These are phyloP conservation scores for Orestias chungarensis DNA, from an alignment of 2,797 vertebrate species.

Conservation along the genomic window DNA sequence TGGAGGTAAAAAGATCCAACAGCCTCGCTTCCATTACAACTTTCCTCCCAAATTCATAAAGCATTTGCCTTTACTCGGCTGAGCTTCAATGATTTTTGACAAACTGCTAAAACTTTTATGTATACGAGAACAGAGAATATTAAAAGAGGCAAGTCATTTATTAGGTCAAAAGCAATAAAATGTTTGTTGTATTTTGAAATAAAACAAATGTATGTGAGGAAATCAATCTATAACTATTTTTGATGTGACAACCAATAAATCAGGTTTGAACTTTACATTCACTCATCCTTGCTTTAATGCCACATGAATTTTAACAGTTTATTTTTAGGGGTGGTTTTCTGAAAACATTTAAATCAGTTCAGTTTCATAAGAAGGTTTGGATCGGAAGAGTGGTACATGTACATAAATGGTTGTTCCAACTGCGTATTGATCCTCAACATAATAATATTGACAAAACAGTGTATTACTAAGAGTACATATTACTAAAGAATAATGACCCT, in stretches of 20 bases:
- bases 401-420: background rate
- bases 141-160: constrained; percentile 24
- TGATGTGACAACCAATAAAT: background rate
- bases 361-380: background rate
- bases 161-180: constrained; percentile 5
- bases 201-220: constrained; percentile 1
- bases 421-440: no score
- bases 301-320: background rate
- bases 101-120: constrained; percentile 20
- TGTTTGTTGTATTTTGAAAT: constrained; percentile 4
- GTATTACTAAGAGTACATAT: no score
- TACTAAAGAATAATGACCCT: background rate
- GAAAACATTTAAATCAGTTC: background rate
- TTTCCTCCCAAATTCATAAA: constrained; percentile 27
- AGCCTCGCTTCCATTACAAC: constrained; percentile 31
- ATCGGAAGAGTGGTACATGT: background rate
- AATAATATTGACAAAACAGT: no score
- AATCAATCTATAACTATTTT: background rate
- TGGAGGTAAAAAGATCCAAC: constrained; percentile 42
- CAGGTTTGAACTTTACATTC: no score
- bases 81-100: constrained; percentile 37
- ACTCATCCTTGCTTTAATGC: no score
- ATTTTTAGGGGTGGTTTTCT: background rate
- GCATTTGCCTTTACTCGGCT: constrained; percentile 36
- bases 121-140: constrained; percentile 24